phyloP scores from a whole-genome alignment of 2,113 vertebrate species.

The Dryoscopus gambensis region DNA sequence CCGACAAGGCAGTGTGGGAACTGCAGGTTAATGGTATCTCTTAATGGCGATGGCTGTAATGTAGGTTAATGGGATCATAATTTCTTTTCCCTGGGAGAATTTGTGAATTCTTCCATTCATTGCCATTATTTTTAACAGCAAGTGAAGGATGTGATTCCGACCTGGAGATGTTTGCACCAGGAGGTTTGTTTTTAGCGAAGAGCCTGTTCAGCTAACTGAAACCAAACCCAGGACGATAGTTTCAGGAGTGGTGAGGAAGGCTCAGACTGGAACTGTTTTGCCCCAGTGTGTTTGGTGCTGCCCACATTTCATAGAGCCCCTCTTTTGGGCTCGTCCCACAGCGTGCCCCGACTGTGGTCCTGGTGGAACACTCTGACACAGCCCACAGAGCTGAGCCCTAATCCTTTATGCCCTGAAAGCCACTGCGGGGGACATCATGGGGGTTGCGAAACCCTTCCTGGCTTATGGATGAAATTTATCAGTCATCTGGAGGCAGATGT shows the following conservation, averaged over 20 bases:
- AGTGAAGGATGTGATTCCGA: neutral
- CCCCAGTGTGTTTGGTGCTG: neutral
- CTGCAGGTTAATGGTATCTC: slow-evolving; percentile 40
- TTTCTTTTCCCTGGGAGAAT: slow-evolving; percentile 50
- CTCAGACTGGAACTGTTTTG: neutral
- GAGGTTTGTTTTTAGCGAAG: neutral
- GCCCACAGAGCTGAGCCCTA: neutral
- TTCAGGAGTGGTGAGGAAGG: neutral
- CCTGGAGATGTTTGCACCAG: neutral
- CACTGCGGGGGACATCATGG: fast-evolving
- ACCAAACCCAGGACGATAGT: fast-evolving
- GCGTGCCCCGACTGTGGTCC: fast-evolving
- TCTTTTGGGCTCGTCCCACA: neutral
- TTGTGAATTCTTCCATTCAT: slow-evolving; percentile 34
- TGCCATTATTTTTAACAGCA: slow-evolving; percentile 45
- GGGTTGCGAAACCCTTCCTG: neutral
- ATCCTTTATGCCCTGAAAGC: neutral
- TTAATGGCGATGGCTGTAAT: slow-evolving; percentile 37
- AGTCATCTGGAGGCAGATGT: neutral
- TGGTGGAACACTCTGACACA: neutral
- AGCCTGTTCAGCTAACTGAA: neutral
- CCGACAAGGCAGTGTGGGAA: neutral
- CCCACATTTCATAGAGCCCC: neutral
- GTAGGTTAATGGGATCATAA: slow-evolving; percentile 60
- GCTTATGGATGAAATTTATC: neutral